phyloP scores from a whole-genome alignment of 2,888 invertebrate genomes.

The Leucophora obtusa region DNA sequence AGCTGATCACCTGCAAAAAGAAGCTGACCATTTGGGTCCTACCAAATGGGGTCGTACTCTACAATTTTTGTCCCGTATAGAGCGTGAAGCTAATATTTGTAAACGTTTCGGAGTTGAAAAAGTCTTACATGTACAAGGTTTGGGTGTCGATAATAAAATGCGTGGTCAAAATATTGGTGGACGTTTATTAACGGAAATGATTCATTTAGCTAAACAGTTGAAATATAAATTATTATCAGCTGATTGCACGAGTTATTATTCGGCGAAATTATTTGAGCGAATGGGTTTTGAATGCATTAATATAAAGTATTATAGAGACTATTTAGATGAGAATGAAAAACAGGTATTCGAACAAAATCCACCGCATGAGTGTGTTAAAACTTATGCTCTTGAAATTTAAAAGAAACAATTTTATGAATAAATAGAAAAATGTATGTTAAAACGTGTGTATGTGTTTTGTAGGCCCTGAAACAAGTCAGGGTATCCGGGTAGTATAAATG shows the following conservation, averaged over 20 bases:
- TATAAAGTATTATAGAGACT: constrained; percentile 69
- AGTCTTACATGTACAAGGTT: constrained; percentile 72
- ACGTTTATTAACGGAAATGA: constrained; percentile 68
- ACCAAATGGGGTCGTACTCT: constrained; percentile 73
- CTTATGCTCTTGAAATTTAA: constrained; percentile 69
- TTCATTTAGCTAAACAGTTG: constrained; percentile 65
- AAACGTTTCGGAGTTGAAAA: constrained; percentile 68
- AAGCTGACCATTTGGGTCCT: constrained; percentile 66
- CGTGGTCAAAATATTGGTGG: constrained; percentile 73
- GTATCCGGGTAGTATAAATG: no score
- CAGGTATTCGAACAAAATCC: constrained; percentile 71
- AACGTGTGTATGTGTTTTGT: no score
- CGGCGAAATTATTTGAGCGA: constrained; percentile 70
- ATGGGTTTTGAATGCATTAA: constrained; percentile 71
- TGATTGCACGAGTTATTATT: constrained; percentile 75
- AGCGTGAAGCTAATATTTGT: constrained; percentile 72
- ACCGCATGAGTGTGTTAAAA: constrained; percentile 72
- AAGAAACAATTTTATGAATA: background rate
- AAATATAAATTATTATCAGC: constrained; percentile 69
- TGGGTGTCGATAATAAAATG: constrained; percentile 70
- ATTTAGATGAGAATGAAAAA: constrained; percentile 67
- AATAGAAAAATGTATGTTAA: background rate
- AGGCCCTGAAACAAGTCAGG: no score
- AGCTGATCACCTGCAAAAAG: constrained; percentile 67
- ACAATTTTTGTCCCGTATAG: constrained; percentile 70